Evolutionary conservation across 2,113 vertebrate genomes (phyloP).

Genomic region (Esox niger): DNA sequence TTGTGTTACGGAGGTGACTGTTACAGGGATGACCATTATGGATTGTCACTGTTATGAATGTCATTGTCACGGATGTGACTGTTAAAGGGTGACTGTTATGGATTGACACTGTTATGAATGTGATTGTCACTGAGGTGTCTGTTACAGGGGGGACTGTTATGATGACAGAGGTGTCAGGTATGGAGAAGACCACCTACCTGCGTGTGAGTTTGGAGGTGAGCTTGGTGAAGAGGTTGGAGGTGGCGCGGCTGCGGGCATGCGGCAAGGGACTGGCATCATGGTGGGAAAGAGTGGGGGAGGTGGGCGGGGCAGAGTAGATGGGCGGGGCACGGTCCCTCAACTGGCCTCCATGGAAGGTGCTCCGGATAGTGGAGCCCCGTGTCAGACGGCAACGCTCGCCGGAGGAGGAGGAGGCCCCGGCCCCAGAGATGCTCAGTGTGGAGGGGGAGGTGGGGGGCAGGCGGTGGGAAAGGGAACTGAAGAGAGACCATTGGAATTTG

Average conservation of each 20-base stretch:
- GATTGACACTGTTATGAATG: background rate
- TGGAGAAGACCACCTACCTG: conserved; percentile 70
- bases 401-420: conserved; percentile 73
- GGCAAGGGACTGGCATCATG: conserved; percentile 79
- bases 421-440: conserved; percentile 82
- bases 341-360: conserved; percentile 92
- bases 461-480: conserved; percentile 78
- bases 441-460: conserved; percentile 80
- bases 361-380: conserved; percentile 86
- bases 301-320: conserved; percentile 83
- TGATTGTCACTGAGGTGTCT: background rate
- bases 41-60: too few relatives aligned
- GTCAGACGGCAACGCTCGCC: conserved; percentile 85
- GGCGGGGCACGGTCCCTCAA: conserved; percentile 82
- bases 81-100: background rate
- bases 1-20: too few relatives aligned
- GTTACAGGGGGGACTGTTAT: background rate
- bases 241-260: conserved; percentile 82
- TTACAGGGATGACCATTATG: too few relatives aligned
- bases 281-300: conserved; percentile 85
- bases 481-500: too few relatives aligned
- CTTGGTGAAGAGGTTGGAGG: conserved; percentile 93
- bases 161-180: background rate
- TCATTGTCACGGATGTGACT: background rate
- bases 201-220: conserved; percentile 94